Evolutionary conservation across 2,888 invertebrate species (phyloP).

Genomic region (Yponomeuta cagnagella): DNA sequence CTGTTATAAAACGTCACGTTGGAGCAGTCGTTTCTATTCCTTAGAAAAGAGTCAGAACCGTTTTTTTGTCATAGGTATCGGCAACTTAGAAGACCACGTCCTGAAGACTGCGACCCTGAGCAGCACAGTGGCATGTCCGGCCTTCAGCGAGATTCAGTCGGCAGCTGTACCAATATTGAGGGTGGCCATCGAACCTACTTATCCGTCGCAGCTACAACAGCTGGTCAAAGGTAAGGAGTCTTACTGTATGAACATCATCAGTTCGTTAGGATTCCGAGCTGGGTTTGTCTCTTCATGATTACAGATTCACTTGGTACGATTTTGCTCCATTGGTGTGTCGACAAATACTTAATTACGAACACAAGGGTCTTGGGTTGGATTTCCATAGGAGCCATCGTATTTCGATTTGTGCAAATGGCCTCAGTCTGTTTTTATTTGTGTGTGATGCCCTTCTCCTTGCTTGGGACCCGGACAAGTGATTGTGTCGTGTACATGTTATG

Average conservation of each 20-base stretch:
- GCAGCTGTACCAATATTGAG: conserved; percentile 91
- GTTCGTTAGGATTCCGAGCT: not conserved
- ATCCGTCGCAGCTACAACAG: conserved; percentile 85
- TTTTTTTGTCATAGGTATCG: conserved; percentile 77
- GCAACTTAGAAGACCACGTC: conserved; percentile 88
- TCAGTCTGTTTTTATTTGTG: too few species aligned
- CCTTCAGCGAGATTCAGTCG: conserved; percentile 88
- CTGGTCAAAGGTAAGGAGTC: conserved; percentile 73
- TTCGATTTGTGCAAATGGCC: too few species aligned
- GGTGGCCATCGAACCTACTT: conserved; percentile 93
- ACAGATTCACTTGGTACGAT: too few species aligned
- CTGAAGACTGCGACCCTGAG: conserved; percentile 94
- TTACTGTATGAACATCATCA: not conserved
- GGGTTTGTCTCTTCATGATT: not conserved
- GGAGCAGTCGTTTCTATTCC: not conserved
- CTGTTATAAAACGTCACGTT: too few species aligned
- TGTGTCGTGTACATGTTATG: too few species aligned
- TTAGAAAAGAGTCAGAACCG: not conserved
- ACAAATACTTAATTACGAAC: too few species aligned
- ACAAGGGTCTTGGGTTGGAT: too few species aligned
- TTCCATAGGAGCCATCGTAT: too few species aligned
- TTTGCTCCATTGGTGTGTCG: too few species aligned
- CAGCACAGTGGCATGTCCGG: conserved; percentile 86
- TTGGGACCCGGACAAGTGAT: too few species aligned
- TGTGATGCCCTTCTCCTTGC: too few species aligned